Base-by-base conservation (phyloP, 2,113 vertebrate species). In the Poecilia latipinna region DNA sequence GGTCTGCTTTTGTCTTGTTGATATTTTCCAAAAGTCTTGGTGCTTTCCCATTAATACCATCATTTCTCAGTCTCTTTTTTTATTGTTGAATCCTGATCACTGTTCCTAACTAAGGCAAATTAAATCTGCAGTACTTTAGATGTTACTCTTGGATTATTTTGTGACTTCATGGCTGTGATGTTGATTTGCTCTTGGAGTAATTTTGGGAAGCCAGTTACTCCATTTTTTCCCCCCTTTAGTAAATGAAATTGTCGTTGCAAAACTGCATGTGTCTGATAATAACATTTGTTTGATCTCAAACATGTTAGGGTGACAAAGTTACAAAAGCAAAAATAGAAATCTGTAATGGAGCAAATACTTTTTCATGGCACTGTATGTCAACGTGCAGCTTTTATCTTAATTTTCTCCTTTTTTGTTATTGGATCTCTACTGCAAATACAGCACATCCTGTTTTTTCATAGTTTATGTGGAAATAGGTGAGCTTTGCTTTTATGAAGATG, bases 381-480 rank as follows among this genome's bases (percentile, higher is more conserved):
- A 15, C n/a, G 64, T 70, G 17, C 60, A 32, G 51, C 39, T 71
- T 15, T 32, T 42, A 35, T 71, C 75, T 66, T n/a, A 33, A 1
- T 68, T 31, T 29, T 29, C 74, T 68, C 29, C 42, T 54, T 70
- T 39, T 39, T 11, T 65, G 13, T 79, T 57, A 37, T 79, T 39
- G 51, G 39, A 57, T 35, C 63, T 28, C 39, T 33, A 69, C 70
- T 29, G 63, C 57, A 29, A 35, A 70, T 61, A 32, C 29, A 64
- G 26, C 24, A 12, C 42, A 39, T 70, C 19, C 22, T 57, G 42
- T 82, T 76, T 75, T 17, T 63, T 72, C 12, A 61, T 62, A n/a
- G 54, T 72, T 26, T 72, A 63, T 66, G 32, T 48, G 37, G 33
- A 26, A 51, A 69, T 31, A 6, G 8, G 26, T 62, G 29, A 77